These are phyloP conservation scores for Cepaea hortensis DNA, from an alignment of 2,888 invertebrate genomes.

Conservation along the genomic window DNA sequence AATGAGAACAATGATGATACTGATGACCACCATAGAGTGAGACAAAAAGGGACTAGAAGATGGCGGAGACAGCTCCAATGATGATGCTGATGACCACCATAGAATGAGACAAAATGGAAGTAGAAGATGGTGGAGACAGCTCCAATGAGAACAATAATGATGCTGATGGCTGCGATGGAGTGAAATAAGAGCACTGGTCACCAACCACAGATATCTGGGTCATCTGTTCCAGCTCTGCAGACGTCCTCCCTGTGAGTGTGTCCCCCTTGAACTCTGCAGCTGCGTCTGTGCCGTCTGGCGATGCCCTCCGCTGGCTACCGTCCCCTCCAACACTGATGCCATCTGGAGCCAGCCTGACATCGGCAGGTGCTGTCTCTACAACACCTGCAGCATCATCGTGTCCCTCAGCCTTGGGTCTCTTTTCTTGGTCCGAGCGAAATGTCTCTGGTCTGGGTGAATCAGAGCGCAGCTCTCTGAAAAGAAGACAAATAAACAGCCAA, in stretches of 20 bases:
- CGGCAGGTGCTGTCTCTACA: neutral
- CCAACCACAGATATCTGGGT: constrained; percentile 10
- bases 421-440: constrained; percentile 58
- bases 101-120: no score
- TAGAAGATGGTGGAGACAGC: neutral
- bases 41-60: neutral
- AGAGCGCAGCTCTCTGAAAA: constrained; percentile 56
- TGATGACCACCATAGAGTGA: no score
- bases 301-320: neutral
- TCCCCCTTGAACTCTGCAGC: neutral
- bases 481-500: neutral
- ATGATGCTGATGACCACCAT: no score
- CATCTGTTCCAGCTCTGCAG: constrained; percentile 44
- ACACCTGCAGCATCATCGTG: neutral
- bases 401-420: constrained; percentile 9
- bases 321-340: constrained; percentile 25
- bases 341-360: constrained; percentile 23
- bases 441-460: constrained; percentile 63
- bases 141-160: neutral
- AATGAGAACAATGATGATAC: neutral
- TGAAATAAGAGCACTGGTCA: neutral
- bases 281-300: constrained; percentile 17
- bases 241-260: constrained; percentile 36
- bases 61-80: no score
- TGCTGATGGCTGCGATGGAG: no score